These are phyloP conservation scores for Leucophenga maculata DNA, from an alignment of 2,888 invertebrate species.

Conservation along the genomic window DNA sequence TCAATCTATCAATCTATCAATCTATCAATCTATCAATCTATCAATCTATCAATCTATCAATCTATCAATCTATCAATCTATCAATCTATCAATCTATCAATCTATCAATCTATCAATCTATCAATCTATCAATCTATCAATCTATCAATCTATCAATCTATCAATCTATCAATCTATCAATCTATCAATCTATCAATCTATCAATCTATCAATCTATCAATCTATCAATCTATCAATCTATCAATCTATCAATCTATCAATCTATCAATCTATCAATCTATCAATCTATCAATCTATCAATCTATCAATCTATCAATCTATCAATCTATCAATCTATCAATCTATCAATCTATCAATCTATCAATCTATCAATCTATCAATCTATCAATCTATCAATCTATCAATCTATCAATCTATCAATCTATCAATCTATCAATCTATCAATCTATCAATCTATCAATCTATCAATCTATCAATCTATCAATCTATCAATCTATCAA, in stretches of 20 bases:
- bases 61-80: slow-evolving; percentile 26
- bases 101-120: slow-evolving; percentile 26
- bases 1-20: slow-evolving; percentile 23
- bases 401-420: neutral
- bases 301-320: no score
- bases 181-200: slow-evolving; percentile 22
- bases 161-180: slow-evolving; percentile 24
- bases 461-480: no score
- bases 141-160: slow-evolving; percentile 27
- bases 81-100: slow-evolving; percentile 22
- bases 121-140: slow-evolving; percentile 23
- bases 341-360: neutral
- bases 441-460: no score
- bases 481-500: no score
- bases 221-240: no score
- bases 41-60: slow-evolving; percentile 25
- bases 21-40: slow-evolving; percentile 26
- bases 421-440: neutral
- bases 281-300: no score
- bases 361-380: no score
- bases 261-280: no score
- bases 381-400: no score
- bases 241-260: no score
- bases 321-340: no score
- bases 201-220: slow-evolving; percentile 22